A percentile compares a stretch with the other conserved stretches of the same genome.
Evolutionary conservation across 2,888 invertebrate genomes (phyloP).

Genomic region (Aphidoletes aphidimyza): DNA sequence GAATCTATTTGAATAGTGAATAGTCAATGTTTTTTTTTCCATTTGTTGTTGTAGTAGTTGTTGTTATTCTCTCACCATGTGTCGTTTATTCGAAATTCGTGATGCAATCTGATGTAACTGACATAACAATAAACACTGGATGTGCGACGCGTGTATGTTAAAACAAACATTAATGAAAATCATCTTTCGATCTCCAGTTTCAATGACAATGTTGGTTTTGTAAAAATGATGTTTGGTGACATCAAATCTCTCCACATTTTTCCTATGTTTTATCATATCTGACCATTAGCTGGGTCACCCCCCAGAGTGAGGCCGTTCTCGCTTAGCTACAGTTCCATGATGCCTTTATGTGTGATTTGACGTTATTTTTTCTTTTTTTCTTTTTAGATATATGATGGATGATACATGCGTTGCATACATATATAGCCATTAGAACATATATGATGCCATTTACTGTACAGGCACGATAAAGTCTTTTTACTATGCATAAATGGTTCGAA

Average conservation of each 20-base stretch:
- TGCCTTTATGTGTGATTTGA: too few relatives aligned
- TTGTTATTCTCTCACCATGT: not conserved
- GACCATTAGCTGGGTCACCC: too few relatives aligned
- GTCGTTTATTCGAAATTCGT: not conserved
- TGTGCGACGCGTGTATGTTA: not conserved
- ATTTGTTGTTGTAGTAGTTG: too few relatives aligned
- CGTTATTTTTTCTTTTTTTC: not conserved
- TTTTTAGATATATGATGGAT: not conserved
- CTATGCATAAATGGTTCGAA: not conserved
- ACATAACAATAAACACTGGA: not conserved
- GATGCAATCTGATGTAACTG: not conserved
- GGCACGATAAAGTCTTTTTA: not conserved
- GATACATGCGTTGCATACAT: constrained; percentile 37
- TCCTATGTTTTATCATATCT: not conserved
- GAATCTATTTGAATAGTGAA: too few relatives aligned
- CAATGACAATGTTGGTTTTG: not conserved
- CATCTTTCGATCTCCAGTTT: not conserved
- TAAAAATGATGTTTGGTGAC: constrained; percentile 20
- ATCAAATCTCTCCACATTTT: not conserved
- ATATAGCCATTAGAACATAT: constrained; percentile 18
- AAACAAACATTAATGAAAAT: not conserved
- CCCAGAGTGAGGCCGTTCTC: too few relatives aligned
- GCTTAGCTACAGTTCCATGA: too few relatives aligned
- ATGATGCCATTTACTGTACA: not conserved
- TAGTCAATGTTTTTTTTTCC: too few relatives aligned